Conservation (phyloP, 2,888 invertebrate species). For the Pachymerium ferrugineum region DNA sequence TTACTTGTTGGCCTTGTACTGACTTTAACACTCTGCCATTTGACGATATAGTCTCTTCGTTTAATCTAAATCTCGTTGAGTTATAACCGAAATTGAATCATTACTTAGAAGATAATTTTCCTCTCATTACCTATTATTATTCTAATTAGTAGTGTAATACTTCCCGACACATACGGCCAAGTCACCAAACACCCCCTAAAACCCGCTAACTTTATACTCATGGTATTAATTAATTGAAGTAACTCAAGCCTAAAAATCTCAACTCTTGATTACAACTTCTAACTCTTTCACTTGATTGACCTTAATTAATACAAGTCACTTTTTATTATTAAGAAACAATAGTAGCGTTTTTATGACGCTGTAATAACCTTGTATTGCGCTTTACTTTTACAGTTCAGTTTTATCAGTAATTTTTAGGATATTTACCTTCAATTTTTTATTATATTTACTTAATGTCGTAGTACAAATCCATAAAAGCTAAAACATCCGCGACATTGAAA, state of each 20-base stretch:
- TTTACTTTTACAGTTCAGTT: no score
- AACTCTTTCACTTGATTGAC: background rate
- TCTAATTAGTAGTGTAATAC: background rate
- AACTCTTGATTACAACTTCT: no score
- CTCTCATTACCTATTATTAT: background rate
- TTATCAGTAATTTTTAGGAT: background rate
- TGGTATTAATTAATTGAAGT: background rate
- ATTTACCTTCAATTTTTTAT: background rate
- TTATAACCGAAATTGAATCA: background rate
- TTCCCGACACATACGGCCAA: no score
- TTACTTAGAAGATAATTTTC: background rate
- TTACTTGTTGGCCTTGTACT: slow-evolving; percentile 1
- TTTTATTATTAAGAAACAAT: no score
- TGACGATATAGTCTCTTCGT: background rate
- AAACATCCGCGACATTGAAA: no score
- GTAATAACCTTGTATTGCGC: no score
- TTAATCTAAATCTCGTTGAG: background rate
- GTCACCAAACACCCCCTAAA: no score
- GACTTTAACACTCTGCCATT: background rate
- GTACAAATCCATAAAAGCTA: no score
- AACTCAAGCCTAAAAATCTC: no score
- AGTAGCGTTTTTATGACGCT: no score
- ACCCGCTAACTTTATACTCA: background rate
- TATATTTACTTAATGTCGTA: no score
- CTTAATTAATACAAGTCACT: background rate